Base-by-base conservation (phyloP, 30 jellyfish, hydroid and myxozoan genomes). In the Aurelia sp. region DNA sequence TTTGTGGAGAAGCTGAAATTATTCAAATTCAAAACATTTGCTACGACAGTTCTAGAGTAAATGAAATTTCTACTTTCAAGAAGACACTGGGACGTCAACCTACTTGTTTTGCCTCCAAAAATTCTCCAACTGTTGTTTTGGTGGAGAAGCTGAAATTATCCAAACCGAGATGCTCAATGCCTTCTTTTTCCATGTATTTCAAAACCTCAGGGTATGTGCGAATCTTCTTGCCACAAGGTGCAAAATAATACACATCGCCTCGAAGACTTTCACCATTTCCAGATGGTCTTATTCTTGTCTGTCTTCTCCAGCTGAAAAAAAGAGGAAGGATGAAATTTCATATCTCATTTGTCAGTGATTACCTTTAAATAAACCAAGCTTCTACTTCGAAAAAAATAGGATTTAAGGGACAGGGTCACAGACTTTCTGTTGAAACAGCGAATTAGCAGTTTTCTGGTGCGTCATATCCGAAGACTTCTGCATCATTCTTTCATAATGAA, bases 211-310 rank as follows among this genome's bases (percentile, higher is more conserved):
- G 99, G 70, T 95, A 95, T 4, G 99, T 95, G 20, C 99, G 89
- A 11, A 95, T 77, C 86, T 95, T 95, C 88, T 95, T 95, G 21
- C 97, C 96, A 67, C 98, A 95, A 0, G 99, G 99, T 18, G 99
- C 88, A 72, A 85, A 95, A 63, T 95, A 95, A 67, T 95, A 95
- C 20, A 95, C 99, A 90, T 95, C 99, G 1, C 99, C 99, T 13
- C 99, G 86, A 24, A 95, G 80, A 33, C 99, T 84, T n/a, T 95
- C 99, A 0, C 97, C 97, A 63, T 77, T 84, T 72, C 90, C 87
- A 13, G 90, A 61, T 12, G 99, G 97, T 5, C 95, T 79, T 22
- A 95, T 72, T 30, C 98, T 76, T 16, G 96, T 95, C 80, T 95
- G 99, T 41, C 99, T 66, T 67, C 90, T 76, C 99, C 99, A 95